Percentiles rank a stretch among this genome's conserved stretches.
Evolutionary conservation across 2,888 invertebrate genomes (phyloP).

Genomic region (Eilema depressum): DNA sequence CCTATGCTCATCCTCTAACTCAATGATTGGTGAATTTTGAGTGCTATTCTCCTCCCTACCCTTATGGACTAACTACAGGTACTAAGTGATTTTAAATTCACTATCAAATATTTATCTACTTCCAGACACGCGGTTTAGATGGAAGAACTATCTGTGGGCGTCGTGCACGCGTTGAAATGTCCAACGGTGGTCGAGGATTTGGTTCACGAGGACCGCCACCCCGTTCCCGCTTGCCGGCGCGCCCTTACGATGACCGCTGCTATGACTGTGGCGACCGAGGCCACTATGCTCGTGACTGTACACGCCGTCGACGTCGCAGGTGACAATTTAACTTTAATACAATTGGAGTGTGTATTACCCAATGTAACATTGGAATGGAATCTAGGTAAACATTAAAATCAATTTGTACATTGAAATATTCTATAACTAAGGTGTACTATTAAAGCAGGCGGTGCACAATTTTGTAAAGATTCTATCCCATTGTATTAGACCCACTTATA

Average conservation of each 20-base stretch:
- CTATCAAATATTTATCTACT: not conserved
- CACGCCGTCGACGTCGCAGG: slow-evolving; percentile 89
- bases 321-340: slow-evolving; percentile 49
- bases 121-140: slow-evolving; percentile 88
- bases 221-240: slow-evolving; percentile 88
- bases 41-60: too few relatives aligned
- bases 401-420: not conserved
- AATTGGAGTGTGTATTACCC: slow-evolving; percentile 28
- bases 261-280: slow-evolving; percentile 98
- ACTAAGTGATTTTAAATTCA: not conserved
- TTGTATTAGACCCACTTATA: slow-evolving; percentile 77
- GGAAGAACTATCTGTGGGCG: slow-evolving; percentile 95
- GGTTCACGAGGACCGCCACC: slow-evolving; percentile 88
- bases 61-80: not conserved
- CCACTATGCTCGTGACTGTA: slow-evolving; percentile 97
- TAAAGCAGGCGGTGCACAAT: slow-evolving; percentile 7
- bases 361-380: slow-evolving; percentile 60
- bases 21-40: too few relatives aligned
- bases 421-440: not conserved
- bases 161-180: slow-evolving; percentile 96
- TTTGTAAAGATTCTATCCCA: slow-evolving; percentile 75
- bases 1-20: too few relatives aligned
- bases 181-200: slow-evolving; percentile 92
- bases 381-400: slow-evolving; percentile 28
- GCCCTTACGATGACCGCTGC: slow-evolving; percentile 96